Evolutionary conservation across 2,888 invertebrate species (phyloP).

Genomic region (Cantharis nigra): DNA sequence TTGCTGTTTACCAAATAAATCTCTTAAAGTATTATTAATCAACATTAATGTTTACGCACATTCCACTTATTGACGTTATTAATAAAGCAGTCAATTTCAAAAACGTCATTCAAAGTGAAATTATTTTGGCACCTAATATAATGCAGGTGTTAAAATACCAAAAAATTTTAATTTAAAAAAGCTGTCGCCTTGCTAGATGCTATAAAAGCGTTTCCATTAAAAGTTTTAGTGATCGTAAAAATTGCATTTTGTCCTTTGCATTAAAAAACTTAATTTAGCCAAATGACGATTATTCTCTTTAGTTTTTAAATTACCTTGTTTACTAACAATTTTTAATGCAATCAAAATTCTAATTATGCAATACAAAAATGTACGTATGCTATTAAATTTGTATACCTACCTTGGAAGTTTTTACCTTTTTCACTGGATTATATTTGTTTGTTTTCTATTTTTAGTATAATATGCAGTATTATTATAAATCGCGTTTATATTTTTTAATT

Average conservation of each 20-base stretch:
- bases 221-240: neutral
- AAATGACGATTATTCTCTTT: neutral
- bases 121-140: neutral
- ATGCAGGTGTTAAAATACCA: neutral
- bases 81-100: neutral
- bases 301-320: neutral
- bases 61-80: neutral
- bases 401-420: neutral
- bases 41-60: neutral
- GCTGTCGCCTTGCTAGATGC: neutral
- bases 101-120: neutral
- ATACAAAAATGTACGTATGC: neutral
- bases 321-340: neutral
- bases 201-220: neutral
- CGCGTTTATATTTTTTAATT: neutral
- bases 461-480: neutral
- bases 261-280: neutral
- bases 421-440: neutral
- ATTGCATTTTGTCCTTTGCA: neutral
- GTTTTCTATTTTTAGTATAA: neutral
- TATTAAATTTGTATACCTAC: neutral
- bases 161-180: neutral
- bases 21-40: neutral
- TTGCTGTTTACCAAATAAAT: neutral
- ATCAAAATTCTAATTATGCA: neutral